Percentiles rank a stretch among this genome's conserved stretches.
Conservation (phyloP, 2,113 vertebrate species). For the Cavia porcellus region DNA sequence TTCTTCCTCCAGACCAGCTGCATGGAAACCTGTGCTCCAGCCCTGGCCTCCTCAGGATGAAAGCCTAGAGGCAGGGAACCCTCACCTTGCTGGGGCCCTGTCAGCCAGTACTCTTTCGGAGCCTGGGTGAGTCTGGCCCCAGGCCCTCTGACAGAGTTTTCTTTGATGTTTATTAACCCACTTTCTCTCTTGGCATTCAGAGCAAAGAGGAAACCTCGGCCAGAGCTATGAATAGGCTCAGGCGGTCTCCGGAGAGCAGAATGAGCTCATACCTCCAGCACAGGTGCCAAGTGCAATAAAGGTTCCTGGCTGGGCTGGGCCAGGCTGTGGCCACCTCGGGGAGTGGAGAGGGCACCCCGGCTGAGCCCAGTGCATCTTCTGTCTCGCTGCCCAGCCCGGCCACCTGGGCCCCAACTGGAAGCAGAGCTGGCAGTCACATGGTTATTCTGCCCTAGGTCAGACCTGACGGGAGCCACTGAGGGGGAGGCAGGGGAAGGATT, state of each 20-base stretch:
- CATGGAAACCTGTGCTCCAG: neutral
- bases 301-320: neutral
- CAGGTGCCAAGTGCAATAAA: constrained; percentile 65
- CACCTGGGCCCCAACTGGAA: neutral
- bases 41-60: neutral
- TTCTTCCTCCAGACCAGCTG: neutral
- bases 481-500: constrained; percentile 63
- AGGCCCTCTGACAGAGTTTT: constrained; percentile 25
- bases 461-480: neutral
- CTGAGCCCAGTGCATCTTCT: neutral
- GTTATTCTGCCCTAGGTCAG: constrained; percentile 25
- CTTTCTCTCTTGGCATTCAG: constrained; percentile 60
- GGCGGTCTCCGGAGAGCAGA: constrained; percentile 53
- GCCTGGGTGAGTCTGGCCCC: neutral
- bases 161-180: constrained; percentile 68
- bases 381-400: neutral
- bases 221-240: constrained; percentile 62
- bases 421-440: neutral
- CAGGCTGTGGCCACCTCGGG: rapidly evolving
- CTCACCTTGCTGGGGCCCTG: rapidly evolving
- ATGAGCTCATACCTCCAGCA: constrained; percentile 10
- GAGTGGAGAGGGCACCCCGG: rapidly evolving
- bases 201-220: constrained; percentile 50
- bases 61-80: neutral
- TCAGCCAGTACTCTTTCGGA: neutral